Evolutionary conservation across 2,113 vertebrate species (phyloP).

Genomic region (Aythya baeri): DNA sequence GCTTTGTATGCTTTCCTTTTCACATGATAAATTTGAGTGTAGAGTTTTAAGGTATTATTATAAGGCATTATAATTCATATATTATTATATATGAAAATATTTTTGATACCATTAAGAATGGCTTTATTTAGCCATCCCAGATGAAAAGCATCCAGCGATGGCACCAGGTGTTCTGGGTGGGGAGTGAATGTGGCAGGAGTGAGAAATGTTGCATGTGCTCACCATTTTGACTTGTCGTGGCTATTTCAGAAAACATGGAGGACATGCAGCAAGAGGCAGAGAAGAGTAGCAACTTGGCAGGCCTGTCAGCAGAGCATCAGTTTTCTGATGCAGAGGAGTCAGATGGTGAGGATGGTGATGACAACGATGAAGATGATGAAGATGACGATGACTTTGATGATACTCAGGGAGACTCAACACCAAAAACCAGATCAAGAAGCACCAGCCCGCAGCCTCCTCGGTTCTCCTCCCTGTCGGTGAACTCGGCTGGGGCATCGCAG

Average conservation of each 20-base stretch:
- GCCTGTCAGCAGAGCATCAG: slow-evolving; percentile 87
- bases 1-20: not conserved
- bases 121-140: not conserved
- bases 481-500: slow-evolving; percentile 76
- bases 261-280: slow-evolving; percentile 86
- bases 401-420: slow-evolving; percentile 93
- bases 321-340: slow-evolving; percentile 97
- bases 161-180: not conserved
- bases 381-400: slow-evolving; percentile 93
- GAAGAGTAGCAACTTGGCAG: slow-evolving; percentile 79
- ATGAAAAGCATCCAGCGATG: not conserved
- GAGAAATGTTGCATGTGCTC: not conserved
- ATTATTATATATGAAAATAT: not conserved
- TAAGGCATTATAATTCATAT: no score
- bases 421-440: slow-evolving; percentile 95
- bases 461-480: slow-evolving; percentile 87
- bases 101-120: not conserved
- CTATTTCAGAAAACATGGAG: slow-evolving; percentile 84
- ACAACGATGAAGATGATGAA: slow-evolving; percentile 94
- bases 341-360: slow-evolving; percentile 92
- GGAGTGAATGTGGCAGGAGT: fast-evolving
- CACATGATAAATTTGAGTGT: not conserved
- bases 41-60: not conserved
- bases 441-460: slow-evolving; percentile 91
- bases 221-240: not conserved